A percentile compares a stretch with the other conserved stretches of the same genome.
phyloP scores from a whole-genome alignment of 1,140 invertebrate genomes.

The Semibalanus balanoides region DNA sequence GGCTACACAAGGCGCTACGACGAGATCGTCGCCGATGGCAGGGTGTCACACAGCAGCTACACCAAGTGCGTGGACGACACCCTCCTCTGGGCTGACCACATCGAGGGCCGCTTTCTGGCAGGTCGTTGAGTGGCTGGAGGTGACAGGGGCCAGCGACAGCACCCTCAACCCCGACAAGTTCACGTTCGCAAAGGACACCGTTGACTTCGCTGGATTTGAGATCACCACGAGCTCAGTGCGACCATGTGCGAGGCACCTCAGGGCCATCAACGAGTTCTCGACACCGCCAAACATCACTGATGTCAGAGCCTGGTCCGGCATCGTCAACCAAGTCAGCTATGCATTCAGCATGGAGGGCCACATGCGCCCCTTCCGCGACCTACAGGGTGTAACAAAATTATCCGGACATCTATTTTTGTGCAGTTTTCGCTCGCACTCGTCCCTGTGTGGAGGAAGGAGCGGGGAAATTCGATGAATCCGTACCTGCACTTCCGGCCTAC shows the following conservation, averaged over 20 bases:
- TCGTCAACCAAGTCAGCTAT: not conserved
- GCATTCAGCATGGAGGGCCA: not conserved
- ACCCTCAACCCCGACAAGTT: not conserved
- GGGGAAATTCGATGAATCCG: too few relatives aligned
- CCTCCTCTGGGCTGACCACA: not conserved
- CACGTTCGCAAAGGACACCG: not conserved
- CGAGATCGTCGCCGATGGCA: not conserved
- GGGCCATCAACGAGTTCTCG: not conserved
- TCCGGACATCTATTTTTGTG: too few relatives aligned
- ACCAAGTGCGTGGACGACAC: slow-evolving; percentile 1
- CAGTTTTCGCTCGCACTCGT: too few relatives aligned
- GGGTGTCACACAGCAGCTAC: not conserved
- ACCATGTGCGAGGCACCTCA: not conserved
- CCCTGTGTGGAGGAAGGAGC: too few relatives aligned
- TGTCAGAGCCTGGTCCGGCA: not conserved
- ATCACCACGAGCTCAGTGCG: not conserved
- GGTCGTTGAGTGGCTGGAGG: too few relatives aligned
- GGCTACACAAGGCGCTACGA: too few relatives aligned
- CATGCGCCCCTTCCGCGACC: not conserved
- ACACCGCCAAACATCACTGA: not conserved
- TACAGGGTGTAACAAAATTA: too few relatives aligned
- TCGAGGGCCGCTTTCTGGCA: not conserved
- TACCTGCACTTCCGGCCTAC: too few relatives aligned
- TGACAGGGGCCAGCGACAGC: too few relatives aligned
- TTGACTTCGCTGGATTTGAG: not conserved